A percentile compares a stretch with the other conserved stretches of the same genome.
Conservation (phyloP, 2,888 invertebrate species). For the Liodrosophila aerea region DNA sequence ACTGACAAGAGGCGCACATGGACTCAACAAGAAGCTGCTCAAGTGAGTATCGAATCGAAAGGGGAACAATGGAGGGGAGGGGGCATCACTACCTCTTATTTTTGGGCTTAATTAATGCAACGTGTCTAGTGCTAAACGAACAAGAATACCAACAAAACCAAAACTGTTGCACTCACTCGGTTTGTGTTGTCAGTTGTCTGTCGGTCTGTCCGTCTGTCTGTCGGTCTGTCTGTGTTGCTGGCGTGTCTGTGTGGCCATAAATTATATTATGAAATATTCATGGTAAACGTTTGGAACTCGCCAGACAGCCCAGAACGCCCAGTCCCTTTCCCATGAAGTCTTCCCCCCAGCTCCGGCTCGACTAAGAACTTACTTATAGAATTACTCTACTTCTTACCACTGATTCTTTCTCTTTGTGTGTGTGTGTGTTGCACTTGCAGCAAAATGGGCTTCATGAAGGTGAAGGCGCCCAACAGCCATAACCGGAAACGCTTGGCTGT, state of each 20-base stretch:
- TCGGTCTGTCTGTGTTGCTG: constrained; percentile 19
- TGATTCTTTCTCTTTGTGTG: constrained; percentile 80
- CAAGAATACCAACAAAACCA: constrained; percentile 41
- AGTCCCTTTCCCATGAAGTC: not conserved
- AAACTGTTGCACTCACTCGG: constrained; percentile 32
- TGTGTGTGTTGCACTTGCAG: constrained; percentile 83
- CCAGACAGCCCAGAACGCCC: constrained; percentile 35
- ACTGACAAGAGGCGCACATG: constrained; percentile 72
- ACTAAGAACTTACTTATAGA: constrained; percentile 2
- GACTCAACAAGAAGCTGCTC: constrained; percentile 80
- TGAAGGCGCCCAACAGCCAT: constrained; percentile 89
- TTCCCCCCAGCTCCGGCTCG: not conserved
- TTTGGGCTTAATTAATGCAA: constrained; percentile 68
- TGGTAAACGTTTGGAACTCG: constrained; percentile 57
- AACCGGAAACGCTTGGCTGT: constrained; percentile 91
- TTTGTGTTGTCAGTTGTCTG: constrained; percentile 1
- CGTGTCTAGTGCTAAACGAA: constrained; percentile 47
- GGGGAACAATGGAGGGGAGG: not conserved
- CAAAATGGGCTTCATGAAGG: constrained; percentile 88
- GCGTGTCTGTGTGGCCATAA: constrained; percentile 55
- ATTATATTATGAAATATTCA: constrained; percentile 67
- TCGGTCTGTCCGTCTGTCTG: constrained; percentile 2
- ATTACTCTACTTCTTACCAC: no score
- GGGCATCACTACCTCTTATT: constrained; percentile 29
- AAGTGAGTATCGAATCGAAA: constrained; percentile 69